phyloP scores from a whole-genome alignment of 2,888 invertebrate species.

The Hyposoter dolosus region DNA sequence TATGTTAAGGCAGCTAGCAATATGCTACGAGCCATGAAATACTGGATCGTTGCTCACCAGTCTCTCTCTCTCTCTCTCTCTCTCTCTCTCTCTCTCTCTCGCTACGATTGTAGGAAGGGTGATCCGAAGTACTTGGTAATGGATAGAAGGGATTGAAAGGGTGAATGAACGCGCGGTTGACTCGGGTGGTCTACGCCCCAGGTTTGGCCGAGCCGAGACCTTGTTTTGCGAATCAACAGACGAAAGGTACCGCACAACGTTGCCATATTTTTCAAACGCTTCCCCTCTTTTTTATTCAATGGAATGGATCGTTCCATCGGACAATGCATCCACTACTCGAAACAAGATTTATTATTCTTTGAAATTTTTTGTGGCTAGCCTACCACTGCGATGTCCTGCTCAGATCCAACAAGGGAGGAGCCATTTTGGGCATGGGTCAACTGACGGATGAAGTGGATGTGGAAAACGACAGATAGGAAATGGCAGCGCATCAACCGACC shows the following conservation, averaged over 20 bases:
- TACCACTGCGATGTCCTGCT: conserved; percentile 10
- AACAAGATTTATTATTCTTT: conserved; percentile 57
- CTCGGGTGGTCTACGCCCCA: conserved; percentile 56
- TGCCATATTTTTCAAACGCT: conserved; percentile 47
- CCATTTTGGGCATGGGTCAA: not conserved
- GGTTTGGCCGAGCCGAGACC: conserved; percentile 25
- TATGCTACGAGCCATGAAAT: conserved; percentile 80
- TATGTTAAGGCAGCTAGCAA: conserved; percentile 68
- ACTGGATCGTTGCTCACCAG: conserved; percentile 76
- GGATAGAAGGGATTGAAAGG: conserved; percentile 59
- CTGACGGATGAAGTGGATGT: not conserved
- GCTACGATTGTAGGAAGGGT: conserved; percentile 47
- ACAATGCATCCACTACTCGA: conserved; percentile 21
- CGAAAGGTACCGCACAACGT: conserved; percentile 43
- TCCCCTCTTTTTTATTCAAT: conserved; percentile 36
- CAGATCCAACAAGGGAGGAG: not conserved
- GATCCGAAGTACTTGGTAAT: conserved; percentile 63
- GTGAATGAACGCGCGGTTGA: conserved; percentile 62
- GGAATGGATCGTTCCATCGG: conserved; percentile 35
- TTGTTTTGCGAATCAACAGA: conserved; percentile 58
- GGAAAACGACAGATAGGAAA: not conserved
- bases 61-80: conserved; percentile 44
- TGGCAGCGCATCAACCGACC: not conserved
- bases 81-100: conserved; percentile 43
- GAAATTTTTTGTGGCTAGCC: conserved; percentile 34